phyloP scores from a whole-genome alignment of 2,113 vertebrate genomes.

The Poicephalus gulielmi region DNA sequence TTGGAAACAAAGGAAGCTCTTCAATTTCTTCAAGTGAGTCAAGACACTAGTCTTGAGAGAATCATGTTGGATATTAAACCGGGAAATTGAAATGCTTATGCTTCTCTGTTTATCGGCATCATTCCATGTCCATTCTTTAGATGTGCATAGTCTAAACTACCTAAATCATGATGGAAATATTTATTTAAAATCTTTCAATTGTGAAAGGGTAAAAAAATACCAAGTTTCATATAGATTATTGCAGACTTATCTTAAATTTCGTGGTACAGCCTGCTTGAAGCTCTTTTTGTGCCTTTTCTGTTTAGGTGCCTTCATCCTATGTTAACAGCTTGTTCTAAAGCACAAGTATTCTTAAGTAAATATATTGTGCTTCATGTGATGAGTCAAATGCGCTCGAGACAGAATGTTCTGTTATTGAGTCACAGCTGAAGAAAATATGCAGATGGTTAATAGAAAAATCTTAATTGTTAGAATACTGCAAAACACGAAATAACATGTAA shows the following conservation, averaged over 20 bases:
- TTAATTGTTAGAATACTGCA: conserved; percentile 26
- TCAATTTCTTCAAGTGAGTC: neutral
- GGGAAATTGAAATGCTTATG: neutral
- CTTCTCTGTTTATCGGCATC: neutral
- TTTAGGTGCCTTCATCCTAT: neutral
- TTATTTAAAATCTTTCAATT: neutral
- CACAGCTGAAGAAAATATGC: conserved; percentile 40
- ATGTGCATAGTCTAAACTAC: neutral
- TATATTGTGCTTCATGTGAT: conserved; percentile 17
- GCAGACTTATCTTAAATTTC: neutral
- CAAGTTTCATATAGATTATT: neutral
- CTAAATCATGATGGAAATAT: neutral
- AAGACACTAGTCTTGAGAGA: neutral
- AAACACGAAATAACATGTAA: neutral
- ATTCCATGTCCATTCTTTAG: neutral
- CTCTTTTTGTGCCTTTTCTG: neutral
- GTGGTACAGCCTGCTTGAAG: neutral
- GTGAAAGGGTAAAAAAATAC: neutral
- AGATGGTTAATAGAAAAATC: conserved; percentile 59
- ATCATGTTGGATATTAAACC: neutral
- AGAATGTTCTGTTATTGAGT: conserved; percentile 40
- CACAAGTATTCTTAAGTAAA: conserved; percentile 26
- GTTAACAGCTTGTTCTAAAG: conserved; percentile 26
- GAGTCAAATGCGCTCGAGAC: conserved; percentile 28
- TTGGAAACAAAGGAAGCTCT: neutral